Base-by-base conservation (phyloP, 2,113 vertebrate species). In the Addax nasomaculatus region DNA sequence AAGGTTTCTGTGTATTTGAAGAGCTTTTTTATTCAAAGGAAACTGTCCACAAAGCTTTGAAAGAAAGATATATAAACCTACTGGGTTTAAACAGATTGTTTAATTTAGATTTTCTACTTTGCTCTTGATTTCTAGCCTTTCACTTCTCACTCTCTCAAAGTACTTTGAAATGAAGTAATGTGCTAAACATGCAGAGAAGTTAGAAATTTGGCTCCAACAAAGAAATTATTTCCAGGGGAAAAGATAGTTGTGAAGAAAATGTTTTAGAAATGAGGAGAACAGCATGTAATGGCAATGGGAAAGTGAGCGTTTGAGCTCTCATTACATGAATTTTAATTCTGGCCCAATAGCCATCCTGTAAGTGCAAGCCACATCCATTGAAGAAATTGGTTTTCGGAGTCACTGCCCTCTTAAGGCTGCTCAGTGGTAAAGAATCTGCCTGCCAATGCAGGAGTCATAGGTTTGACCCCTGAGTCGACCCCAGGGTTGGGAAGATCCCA, bases 41-140 rank as follows among this genome's bases (percentile, higher is more conserved):
- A 98, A 76, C 17, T 90, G 51, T 93, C 67, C 67, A 89, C 15
- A 93, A 51, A 97, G 88, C 89, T 81, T 95, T 93, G 62, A 94
- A 97, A 78, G 78, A 76, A 95, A 97, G 88, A 45, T 97, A 94
- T 57, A 73, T 96, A 93, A 95, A 39, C 83, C 78, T 84, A 36
- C 16, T 96, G 79, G 60, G 53, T 47, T 98, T 98, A 96, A 98
- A 97, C 47, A 79, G 84, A 97, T 93, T 93, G 87, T 97, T 97
- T 97, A 98, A 96, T 96, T 98, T 94, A 30, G 60, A 70, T 98
- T 98, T 98, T 97, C 47, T 84, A 97, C 79, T 88, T 85, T 93
- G 49, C 78, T 95, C 23, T 51, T n/a, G 30, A 95, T 97, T 97
- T 97, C 57, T 97, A 90, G 80, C n/a, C 92, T 97, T 95, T 39